phyloP scores from a whole-genome alignment of 2,888 invertebrate genomes.

The Pilophorus perplexus region DNA sequence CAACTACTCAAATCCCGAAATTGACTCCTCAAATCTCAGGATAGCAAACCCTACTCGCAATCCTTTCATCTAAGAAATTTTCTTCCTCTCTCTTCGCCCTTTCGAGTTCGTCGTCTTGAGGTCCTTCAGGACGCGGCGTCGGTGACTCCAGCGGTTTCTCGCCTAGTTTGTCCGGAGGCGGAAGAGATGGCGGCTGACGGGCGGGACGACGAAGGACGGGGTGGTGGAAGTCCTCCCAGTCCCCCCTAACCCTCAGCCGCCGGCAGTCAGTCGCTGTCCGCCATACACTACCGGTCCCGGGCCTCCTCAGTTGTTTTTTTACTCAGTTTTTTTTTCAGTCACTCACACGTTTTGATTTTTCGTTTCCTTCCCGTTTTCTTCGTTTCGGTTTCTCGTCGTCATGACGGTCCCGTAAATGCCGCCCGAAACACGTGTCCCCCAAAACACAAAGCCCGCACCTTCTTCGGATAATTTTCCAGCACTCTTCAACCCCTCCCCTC shows the following conservation, averaged over 20 bases:
- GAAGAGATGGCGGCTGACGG: neutral
- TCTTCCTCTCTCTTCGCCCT: neutral
- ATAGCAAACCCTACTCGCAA: too few relatives aligned
- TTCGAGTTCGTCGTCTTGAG: neutral
- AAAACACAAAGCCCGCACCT: neutral
- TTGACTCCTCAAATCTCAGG: too few relatives aligned
- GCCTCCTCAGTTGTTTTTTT: slow-evolving; percentile 34
- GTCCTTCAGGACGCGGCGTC: neutral
- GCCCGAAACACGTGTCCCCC: too few relatives aligned
- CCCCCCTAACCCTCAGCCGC: slow-evolving; percentile 24
- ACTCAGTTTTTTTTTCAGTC: slow-evolving; percentile 3
- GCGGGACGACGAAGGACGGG: neutral
- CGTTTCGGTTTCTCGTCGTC: too few relatives aligned
- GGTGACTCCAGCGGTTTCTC: too few relatives aligned
- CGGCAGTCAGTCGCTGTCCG: slow-evolving; percentile 40
- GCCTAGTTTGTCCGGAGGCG: neutral
- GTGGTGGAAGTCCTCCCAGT: slow-evolving; percentile 13
- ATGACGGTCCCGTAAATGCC: too few relatives aligned
- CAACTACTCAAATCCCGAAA: too few relatives aligned
- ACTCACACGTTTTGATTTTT: slow-evolving; percentile 6
- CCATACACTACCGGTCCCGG: slow-evolving; percentile 37
- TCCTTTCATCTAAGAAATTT: too few relatives aligned
- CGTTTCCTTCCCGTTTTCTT: too few relatives aligned
- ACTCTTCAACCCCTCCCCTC: too few relatives aligned
- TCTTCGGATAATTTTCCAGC: too few relatives aligned